Evolutionary conservation across 35 echinoderm and acorn worm genomes (phyloP), one percentile per base, ranked within the genome.

Genomic region (Strongylocentrotus purpuratus): DNA sequence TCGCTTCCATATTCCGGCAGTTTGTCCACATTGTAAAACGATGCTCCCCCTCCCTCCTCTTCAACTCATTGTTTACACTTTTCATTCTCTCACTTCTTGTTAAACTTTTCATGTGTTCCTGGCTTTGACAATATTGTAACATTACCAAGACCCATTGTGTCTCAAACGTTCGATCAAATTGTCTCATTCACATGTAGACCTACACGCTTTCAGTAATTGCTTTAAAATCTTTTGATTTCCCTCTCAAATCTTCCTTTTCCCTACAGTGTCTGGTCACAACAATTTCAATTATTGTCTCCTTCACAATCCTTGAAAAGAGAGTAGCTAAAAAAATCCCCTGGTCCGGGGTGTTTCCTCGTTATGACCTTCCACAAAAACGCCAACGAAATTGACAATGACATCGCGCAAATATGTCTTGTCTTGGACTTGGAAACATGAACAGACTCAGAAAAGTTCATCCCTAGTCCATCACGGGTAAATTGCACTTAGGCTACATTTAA

Each of bases 161-260:
- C 65, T 7, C 65, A n/a, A 78, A n/a, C 25, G 65, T 78, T 78
- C 7, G 20, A 22, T 28, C 4, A 78, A 78, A n/a, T n/a, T 28
- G 50, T 55, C 50, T 71, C 20, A 28, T 78, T 78, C 4, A 22
- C 65, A 78, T 78, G n/a, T n/a, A n/a, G n/a, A n/a, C n/a, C n/a
- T n/a, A n/a, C 65, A 78, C 6, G 20, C 65, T 28, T n/a, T n/a
- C 65, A 78, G 6, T 78, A 71, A 71, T 71, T 28, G 25, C 25
- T 25, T 71, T 7, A 71, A 78, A n/a, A 31, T 78, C n/a, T 25
- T 0, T 59, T 28, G 4, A 78, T 78, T 78, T 78, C 65, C 65
- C 20, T 78, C 28, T 78, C 65, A 78, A n/a, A 78, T 78, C 65
- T 78, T 78, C 65, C 65, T n/a, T 78, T 78, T 78, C 65, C 65